Base-by-base conservation (phyloP, 1,140 invertebrate genomes). In the Psilanteris sp. region DNA sequence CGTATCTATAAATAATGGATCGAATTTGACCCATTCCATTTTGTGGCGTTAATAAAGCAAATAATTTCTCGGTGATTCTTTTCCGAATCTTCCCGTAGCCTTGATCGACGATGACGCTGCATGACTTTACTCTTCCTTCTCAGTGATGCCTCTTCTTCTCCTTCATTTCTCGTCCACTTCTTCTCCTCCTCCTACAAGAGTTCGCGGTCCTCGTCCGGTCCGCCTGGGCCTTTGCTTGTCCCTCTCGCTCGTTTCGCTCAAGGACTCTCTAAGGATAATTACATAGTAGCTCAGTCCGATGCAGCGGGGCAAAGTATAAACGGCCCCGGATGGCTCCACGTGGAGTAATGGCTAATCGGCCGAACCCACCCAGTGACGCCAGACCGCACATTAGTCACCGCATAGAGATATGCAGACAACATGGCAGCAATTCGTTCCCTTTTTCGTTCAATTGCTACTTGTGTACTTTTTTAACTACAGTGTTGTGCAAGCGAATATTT, bases 251-350 rank as follows among this genome's bases (percentile, higher is more conserved):
- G 54, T 62, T 27, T 34, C 39, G 32, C 50, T 81, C 79, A 79
- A 86, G 76, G 79, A 81, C 77, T 79, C 79, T 83, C 74, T 76
- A 73, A 81, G 72, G 78, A 84, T 86, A 86, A 86, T 86, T 86
- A 85, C 80, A 85, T 82, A 82, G 82, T 84, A 85, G 81, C 74
- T 76, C 71, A 34, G 71, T 24, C 31, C 68, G 62, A 59, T 70
- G 71, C 75, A 78, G 66, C 62, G 61, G 50, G 52, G 64, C 77
- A 66, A 75, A 77, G 79, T 80, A 77, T 71, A 81, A 78, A 72
- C 79, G 79, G 74, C 50, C 48, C 62, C 57, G 54, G 67, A 78
- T 76, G 66, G 72, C 79, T 79, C 76, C 78, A 77, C 77, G 74
- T 74, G 75, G 80, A 83, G 77, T 83, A 85, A 85, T 80, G 83